Evolutionary conservation across 2,888 invertebrate species (phyloP), one percentile per base, ranked within the genome.

Genomic region (Heliconius charithonia): DNA sequence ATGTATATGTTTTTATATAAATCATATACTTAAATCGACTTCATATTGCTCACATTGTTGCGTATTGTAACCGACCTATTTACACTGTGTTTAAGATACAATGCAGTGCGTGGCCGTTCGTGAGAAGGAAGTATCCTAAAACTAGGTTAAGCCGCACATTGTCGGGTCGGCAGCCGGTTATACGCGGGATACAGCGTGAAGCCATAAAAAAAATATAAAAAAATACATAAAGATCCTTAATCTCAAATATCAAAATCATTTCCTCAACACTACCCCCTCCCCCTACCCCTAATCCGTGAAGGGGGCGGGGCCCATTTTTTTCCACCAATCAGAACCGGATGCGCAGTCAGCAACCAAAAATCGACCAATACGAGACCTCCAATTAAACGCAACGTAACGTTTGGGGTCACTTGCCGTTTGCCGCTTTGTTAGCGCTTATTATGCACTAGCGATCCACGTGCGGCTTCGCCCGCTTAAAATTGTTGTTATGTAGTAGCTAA

Each of bases 401-500:
- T 94, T 92, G 91, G 93, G 94, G 93, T 93, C 92, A 87, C 89
- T 89, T 92, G 89, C 85, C 85, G 87, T 87, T 93, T 91, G 87
- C 87, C 87, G 87, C 86, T 88, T 89, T 89, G 85, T 85, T 82
- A 82, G 74, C 82, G 82, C 80, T 84, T 84, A 85, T 83, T 84
- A 79, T 83, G 80, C 79, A 82, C 82, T 84, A 83, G 77, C 77
- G 62, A 22, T 63, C 41, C 69, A 73, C 65, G 56, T 56, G 75
- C 69, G 81, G 80, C 66, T 82, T 78, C 79, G 79, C 80, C n/a
- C 12, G 59, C n/a, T 59, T 80, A 74, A 70, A n/a, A 51, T 66
- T 71, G 65, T 79, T 76, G 45, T 71, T 62, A 13, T 29, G 9
- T 45, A 51, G 9, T 22, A 9, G 22, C 12, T 63, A 51, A 6